Evolutionary conservation across 2,797 vertebrate species (phyloP), one percentile per base, ranked within the genome.

Genomic region (Chromobotia macracanthus): DNA sequence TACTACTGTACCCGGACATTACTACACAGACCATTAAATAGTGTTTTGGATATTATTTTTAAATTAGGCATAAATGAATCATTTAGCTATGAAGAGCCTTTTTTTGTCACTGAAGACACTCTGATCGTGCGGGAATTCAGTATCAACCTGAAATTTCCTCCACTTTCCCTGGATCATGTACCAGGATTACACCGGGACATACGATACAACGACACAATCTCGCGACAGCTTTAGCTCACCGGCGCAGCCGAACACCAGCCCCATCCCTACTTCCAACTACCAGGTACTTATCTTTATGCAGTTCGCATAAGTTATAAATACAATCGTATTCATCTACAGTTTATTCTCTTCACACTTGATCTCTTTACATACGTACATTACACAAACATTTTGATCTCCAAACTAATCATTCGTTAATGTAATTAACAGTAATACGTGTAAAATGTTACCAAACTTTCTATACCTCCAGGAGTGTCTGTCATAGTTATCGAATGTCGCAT

Each of bases 151-250:
- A 93, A 88, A 87, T 84, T 87, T 87, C 76, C 76, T 71, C 86
- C 85, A 77, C 81, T 82, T 87, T 85, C 83, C 89, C 91, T 93
- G 95, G 96, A 98, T 93, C 95, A 99, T 99, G 97, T 99, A 97
- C 94, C 97, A 98, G 95, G 97, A 98, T 91, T 99, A 97, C 93
- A 93, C 95, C 91, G 95, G 95, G 93, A 97, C 93, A 93, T 98
- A 97, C 94, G 97, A 98, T 94, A 97, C 96, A 87, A 97, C 97
- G n/a, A n/a, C n/a, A n/a, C n/a, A n/a, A 90, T 98, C 97, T 93
- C 96, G 95, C 90, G 96, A 96, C 91, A 98, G 96, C 95, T 97
- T 96, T 92, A 95, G 95, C 85, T 99, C 97, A 87, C 97, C 97
- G 88, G 95, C 95, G 85, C 96, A 96, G 86, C 95, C 95, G 87